Evolutionary conservation across 1,140 invertebrate genomes (phyloP).

Genomic region (Brachionus sp.): DNA sequence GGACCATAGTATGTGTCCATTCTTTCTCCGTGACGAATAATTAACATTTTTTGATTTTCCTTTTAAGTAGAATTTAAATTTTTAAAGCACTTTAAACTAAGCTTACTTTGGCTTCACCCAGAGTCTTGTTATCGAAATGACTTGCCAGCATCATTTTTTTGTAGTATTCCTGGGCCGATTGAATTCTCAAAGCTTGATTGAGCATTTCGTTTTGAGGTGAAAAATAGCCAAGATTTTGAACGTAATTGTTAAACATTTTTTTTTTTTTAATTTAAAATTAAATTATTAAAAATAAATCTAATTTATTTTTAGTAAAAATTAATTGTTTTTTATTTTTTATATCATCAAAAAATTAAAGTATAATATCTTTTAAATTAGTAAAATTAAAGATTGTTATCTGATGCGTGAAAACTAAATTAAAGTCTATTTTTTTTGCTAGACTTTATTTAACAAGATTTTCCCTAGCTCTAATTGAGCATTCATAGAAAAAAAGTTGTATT

Average conservation of each 20-base stretch:
- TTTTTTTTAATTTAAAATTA: background rate
- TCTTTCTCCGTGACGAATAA: constrained; percentile 45
- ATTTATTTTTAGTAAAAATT: background rate
- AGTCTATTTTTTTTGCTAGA: background rate
- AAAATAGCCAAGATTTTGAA: background rate
- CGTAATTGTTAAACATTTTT: background rate
- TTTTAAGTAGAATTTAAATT: background rate
- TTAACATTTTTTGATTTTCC: constrained; percentile 41
- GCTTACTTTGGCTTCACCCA: background rate
- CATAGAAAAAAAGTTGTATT: too few species aligned
- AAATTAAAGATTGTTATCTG: background rate
- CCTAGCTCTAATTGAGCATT: too few species aligned
- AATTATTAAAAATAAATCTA: background rate
- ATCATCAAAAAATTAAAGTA: background rate
- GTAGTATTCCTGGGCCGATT: background rate
- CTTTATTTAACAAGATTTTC: too few species aligned
- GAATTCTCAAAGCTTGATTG: background rate
- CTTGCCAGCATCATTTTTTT: background rate
- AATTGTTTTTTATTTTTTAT: background rate
- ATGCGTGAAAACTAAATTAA: background rate
- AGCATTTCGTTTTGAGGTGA: background rate
- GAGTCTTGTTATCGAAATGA: background rate
- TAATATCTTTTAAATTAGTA: background rate
- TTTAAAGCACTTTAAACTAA: background rate
- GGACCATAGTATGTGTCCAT: constrained; percentile 38